Conservation (phyloP, 1,140 invertebrate species). For the Galendromus occidentalis region DNA sequence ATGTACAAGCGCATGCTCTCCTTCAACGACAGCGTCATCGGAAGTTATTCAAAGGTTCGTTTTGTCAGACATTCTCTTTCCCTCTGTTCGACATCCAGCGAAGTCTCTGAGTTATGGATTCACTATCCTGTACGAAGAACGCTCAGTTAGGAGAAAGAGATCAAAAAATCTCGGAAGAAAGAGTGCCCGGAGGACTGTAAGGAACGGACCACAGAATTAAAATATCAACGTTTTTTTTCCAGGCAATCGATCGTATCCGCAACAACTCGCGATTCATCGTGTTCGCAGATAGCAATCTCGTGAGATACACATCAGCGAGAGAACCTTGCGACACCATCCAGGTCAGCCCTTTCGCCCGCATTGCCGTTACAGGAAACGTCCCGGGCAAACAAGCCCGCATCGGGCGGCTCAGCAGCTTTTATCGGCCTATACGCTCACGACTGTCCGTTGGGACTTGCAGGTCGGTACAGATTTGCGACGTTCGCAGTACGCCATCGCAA, state of each 20-base stretch:
- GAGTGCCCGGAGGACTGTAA: too few relatives aligned
- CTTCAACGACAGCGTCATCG: slow-evolving; percentile 12
- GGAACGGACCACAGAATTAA: too few relatives aligned
- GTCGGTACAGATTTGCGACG: neutral
- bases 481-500: neutral
- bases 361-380: too few relatives aligned
- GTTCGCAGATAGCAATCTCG: slow-evolving; percentile 4
- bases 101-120: too few relatives aligned
- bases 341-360: neutral
- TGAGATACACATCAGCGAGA: neutral
- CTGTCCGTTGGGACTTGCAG: neutral
- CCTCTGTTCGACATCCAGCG: too few relatives aligned
- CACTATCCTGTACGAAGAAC: too few relatives aligned
- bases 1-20: slow-evolving; percentile 9
- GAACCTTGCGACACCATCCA: neutral
- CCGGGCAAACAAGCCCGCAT: neutral
- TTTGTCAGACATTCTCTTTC: too few relatives aligned
- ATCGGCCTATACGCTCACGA: neutral
- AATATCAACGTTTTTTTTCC: too few relatives aligned
- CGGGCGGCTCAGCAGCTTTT: neutral
- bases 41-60: slow-evolving; percentile 1
- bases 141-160: too few relatives aligned
- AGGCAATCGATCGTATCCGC: slow-evolving; percentile 1
- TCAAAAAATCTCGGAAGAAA: too few relatives aligned
- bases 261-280: slow-evolving; percentile 10